Percentiles rank a stretch among this genome's conserved stretches.
Evolutionary conservation across 2,888 invertebrate genomes (phyloP).

Genomic region (Rugalucina vietnamica): DNA sequence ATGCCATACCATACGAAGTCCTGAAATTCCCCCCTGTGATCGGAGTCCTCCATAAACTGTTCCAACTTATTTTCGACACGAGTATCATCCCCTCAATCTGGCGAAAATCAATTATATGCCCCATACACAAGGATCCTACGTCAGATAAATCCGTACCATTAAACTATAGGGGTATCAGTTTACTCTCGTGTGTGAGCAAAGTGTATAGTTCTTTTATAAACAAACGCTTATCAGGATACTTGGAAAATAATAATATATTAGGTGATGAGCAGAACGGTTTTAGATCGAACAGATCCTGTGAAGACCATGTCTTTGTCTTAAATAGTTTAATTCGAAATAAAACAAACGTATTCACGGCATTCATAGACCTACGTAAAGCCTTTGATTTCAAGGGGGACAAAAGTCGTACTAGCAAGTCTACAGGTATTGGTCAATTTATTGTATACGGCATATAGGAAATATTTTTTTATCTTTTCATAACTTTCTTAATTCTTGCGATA

Average conservation of each 20-base stretch:
- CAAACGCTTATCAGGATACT: neutral
- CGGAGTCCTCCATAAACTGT: neutral
- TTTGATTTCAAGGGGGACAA: too few relatives aligned
- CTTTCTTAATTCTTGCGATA: too few relatives aligned
- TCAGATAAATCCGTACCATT: slow-evolving; percentile 3
- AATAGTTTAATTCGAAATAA: neutral
- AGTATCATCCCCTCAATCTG: neutral
- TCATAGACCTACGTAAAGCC: neutral
- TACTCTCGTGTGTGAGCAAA: neutral
- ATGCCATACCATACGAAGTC: neutral
- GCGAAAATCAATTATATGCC: neutral
- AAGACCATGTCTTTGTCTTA: neutral
- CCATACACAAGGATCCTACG: neutral
- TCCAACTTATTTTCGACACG: neutral
- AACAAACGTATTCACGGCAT: neutral
- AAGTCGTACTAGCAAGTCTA: too few relatives aligned
- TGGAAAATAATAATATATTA: neutral
- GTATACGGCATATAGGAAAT: too few relatives aligned
- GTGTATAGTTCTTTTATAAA: slow-evolving; percentile 2
- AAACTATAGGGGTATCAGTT: neutral
- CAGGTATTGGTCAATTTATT: too few relatives aligned
- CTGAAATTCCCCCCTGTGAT: neutral
- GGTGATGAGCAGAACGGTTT: neutral
- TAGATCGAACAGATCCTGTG: neutral
- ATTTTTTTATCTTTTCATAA: too few relatives aligned